Base-by-base conservation (phyloP, 2,113 vertebrate species). In the Vicugna pacos region DNA sequence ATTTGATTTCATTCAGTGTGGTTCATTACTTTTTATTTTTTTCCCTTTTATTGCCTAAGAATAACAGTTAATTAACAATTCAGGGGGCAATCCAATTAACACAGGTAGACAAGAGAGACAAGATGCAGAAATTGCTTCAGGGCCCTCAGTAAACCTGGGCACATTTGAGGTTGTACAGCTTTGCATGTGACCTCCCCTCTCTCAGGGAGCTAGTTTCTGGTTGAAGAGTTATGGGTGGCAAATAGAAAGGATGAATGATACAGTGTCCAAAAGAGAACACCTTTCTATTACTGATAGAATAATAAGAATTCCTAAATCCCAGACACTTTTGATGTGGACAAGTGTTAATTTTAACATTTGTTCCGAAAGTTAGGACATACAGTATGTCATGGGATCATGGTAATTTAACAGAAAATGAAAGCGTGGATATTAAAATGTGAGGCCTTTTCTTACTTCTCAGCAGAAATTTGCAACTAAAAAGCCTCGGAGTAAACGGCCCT, bases 1-100 rank as follows among this genome's bases (percentile, higher is more conserved):
- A 86, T 75, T 91, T 91, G n/a, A 94, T 96, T 97, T 64, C 62
- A 62, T 82, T 14, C 89, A 50, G 6, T 91, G n/a, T 77, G 81
- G 26, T 22, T 87, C 58, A 83, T 32, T 69, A 11, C 22, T 77
- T 65, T 60, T 24, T 22, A 17, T 42, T 20, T 50, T 62, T 32
- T n/a, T 17, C 64, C 64, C 30, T n/a, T 87, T 83, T 75, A 15
- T 60, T 20, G 84, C 22, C 85, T 75, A 89, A 38, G 32, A 77
- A 35, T 75, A 67, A 70, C 32, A 81, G 46, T 19, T 42, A 42
- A 52, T 85, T 64, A 75, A 91, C 50, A 89, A 95, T 84, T 94
- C 20, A 58, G 16, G 42, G 8, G 86, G 22, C n/a, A 94, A 82
- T 67, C 46, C 42, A 64, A 60, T 81, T 30, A 62, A 84, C 70